Base-by-base conservation (phyloP, 2,113 vertebrate species). In the Rousettus leschenaultii region DNA sequence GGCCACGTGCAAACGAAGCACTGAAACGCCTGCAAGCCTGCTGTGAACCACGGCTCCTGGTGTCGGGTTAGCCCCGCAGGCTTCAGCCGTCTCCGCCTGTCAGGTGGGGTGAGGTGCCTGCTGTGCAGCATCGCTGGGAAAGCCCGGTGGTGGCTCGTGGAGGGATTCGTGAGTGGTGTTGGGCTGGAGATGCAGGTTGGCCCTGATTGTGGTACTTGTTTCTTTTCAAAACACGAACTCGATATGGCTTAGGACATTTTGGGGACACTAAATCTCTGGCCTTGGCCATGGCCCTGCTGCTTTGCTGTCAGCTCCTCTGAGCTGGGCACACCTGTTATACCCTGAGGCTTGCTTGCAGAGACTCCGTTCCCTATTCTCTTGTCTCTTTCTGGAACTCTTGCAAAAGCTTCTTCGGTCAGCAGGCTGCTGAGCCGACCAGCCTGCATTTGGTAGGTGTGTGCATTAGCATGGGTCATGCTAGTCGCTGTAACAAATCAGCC, bases 71-170 rank as follows among this genome's bases (percentile, higher is more conserved):
- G 38, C 14, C 3, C 14, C 3, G 1, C 7, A 6, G 38, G 45
- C 53, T 7, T 13, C 38, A 4, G 12, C 13, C 33, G 35, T 71
- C 48, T 71, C 51, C 55, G 13, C 38, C 10, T n/a, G 35, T 24
- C 13, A 5, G 15, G 51, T 18, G 13, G 6, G 51, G 22, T 77
- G 2, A 65, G 48, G 38, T 33, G 8, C 77, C 53, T 40, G 1
- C 71, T 12, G 0, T 68, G 40, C 57, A 4, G 40, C 13, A 40
- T 7, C 48, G 4, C 73, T 4, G 4, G 3, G 40, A 22, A 51
- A 59, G 73, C 18, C 71, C 0, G 0, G 35, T 2, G 12, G 33
- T 2, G 12, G 33, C 30, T 79, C 4, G 0, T 7, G 26, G 7
- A 2, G 5, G 28, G 74, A 18, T n/a, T 28, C 68, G 7, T 43